These are phyloP conservation scores for Orthonyx spaldingii DNA, from an alignment of 2,113 vertebrate genomes.

Conservation along the genomic window DNA sequence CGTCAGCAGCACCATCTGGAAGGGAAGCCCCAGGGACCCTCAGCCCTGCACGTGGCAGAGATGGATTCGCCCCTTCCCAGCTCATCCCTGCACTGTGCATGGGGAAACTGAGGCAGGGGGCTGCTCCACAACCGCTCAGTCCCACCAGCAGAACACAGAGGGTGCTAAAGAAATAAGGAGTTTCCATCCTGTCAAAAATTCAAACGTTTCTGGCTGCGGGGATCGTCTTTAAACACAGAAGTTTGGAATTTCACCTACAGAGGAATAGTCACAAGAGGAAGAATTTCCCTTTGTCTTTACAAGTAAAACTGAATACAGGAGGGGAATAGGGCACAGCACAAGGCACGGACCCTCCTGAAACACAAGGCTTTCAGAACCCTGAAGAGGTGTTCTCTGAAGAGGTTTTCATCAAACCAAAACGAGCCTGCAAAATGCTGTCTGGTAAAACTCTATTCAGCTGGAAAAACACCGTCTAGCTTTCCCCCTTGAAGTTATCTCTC, in stretches of 20 bases:
- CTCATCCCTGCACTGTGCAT: rapidly evolving
- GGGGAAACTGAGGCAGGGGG: background rate
- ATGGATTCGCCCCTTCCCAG: rapidly evolving
- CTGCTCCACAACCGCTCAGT: rapidly evolving
- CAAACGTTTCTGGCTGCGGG: rapidly evolving
- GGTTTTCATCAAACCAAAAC: background rate
- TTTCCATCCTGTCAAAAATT: background rate
- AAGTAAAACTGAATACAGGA: rapidly evolving
- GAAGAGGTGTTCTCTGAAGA: background rate
- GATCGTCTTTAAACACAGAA: background rate
- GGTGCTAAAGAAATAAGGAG: background rate
- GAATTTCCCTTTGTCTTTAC: background rate
- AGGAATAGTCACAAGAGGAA: background rate
- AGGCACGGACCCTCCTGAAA: background rate
- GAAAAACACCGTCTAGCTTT: background rate
- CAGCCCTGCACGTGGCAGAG: rapidly evolving
- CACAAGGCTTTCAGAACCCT: background rate
- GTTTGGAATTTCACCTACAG: background rate
- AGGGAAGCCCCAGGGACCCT: rapidly evolving
- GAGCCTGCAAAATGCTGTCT: background rate
- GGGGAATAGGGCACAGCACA: background rate
- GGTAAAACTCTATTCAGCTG: background rate
- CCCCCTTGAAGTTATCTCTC: background rate
- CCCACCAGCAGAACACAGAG: background rate
- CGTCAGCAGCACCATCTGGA: background rate